Evolutionary conservation across 2,888 invertebrate species (phyloP).

Genomic region (Watsonalla binaria): DNA sequence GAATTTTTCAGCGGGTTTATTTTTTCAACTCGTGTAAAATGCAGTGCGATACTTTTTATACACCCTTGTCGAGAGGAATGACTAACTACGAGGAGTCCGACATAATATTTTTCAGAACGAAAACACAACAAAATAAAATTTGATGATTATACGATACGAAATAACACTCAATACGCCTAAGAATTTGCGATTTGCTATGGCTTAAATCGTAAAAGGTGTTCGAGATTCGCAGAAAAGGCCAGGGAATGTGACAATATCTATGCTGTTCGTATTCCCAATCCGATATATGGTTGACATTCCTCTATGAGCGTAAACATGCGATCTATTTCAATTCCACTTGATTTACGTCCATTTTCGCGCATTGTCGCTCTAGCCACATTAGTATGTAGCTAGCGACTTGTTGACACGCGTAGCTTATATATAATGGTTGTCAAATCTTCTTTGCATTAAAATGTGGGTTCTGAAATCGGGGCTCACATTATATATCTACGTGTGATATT

Average conservation of each 20-base stretch:
- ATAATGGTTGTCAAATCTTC: conserved; percentile 1
- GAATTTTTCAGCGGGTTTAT: conserved; percentile 14
- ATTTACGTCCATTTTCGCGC: conserved; percentile 50
- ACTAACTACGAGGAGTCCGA: too few relatives aligned
- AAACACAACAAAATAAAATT: too few relatives aligned
- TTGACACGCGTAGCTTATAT: conserved; percentile 8
- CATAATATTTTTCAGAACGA: too few relatives aligned
- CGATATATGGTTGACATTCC: conserved; percentile 12
- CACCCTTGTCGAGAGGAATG: too few relatives aligned
- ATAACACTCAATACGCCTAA: too few relatives aligned
- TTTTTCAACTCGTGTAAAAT: background rate
- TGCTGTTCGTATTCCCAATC: background rate
- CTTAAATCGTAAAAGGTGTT: too few relatives aligned
- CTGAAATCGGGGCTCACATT: too few relatives aligned
- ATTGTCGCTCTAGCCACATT: conserved; percentile 14
- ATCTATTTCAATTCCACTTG: conserved; percentile 44
- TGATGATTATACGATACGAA: too few relatives aligned
- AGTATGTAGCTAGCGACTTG: conserved; percentile 26
- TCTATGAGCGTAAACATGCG: conserved; percentile 26
- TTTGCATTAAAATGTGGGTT: background rate
- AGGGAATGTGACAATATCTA: background rate
- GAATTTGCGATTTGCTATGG: too few relatives aligned
- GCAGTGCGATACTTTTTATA: background rate
- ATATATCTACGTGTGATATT: too few relatives aligned
- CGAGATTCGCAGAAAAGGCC: too few relatives aligned